These are phyloP conservation scores for Helicolenus hilgendorfi DNA, from an alignment of 2,797 vertebrate species.

Conservation along the genomic window DNA sequence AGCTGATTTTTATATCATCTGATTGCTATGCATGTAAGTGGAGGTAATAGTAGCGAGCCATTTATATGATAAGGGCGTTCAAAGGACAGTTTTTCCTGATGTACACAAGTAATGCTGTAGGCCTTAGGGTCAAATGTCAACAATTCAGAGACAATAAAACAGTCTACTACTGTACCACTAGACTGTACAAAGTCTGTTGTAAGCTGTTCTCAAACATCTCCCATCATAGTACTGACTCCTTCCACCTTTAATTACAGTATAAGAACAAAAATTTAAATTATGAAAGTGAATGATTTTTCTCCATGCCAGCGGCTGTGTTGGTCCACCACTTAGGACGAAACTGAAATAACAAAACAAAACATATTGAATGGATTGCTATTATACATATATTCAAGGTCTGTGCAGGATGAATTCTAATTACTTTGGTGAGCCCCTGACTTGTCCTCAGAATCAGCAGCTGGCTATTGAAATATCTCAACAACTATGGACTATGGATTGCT, in stretches of 20 bases:
- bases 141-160: slow-evolving; percentile 53
- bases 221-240: background rate
- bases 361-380: background rate
- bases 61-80: slow-evolving; percentile 46
- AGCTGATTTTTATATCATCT: slow-evolving; percentile 73
- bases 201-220: slow-evolving; percentile 12
- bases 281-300: background rate
- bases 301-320: background rate
- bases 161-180: slow-evolving; percentile 12
- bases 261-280: slow-evolving; percentile 24
- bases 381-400: background rate
- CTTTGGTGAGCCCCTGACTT: background rate
- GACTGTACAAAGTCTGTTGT: slow-evolving; percentile 2
- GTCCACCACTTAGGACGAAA: background rate
- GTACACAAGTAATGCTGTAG: slow-evolving; percentile 34
- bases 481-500: background rate
- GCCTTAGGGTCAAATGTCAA: slow-evolving; percentile 52
- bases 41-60: slow-evolving; percentile 42
- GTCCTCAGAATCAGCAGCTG: background rate
- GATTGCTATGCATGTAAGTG: slow-evolving; percentile 58
- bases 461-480: background rate
- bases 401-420: background rate
- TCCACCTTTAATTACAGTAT: background rate
- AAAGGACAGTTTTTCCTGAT: slow-evolving; percentile 46
- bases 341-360: background rate